A percentile compares a stretch with the other conserved stretches of the same genome.
These are phyloP conservation scores for Diadegma fenestrale DNA, from an alignment of 2,888 invertebrate species.

Conservation along the genomic window DNA sequence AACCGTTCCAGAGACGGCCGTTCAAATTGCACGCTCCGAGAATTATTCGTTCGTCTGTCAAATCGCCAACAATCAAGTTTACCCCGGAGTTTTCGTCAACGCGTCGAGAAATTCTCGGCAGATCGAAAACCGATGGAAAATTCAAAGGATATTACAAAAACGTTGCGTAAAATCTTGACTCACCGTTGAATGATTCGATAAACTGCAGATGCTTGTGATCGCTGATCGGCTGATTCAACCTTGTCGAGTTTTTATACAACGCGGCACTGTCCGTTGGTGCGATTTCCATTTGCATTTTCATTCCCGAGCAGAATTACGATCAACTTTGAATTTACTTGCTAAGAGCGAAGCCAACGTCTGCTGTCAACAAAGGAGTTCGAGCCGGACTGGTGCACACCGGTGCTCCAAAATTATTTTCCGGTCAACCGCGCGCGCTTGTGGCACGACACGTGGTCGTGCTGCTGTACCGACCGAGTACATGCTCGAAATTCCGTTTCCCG, in stretches of 20 bases:
- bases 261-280: conserved; percentile 77
- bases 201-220: conserved; percentile 82
- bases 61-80: conserved; percentile 11
- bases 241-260: conserved; percentile 80
- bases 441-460: not conserved
- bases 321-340: not conserved
- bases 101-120: not conserved
- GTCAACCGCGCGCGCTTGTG: not conserved
- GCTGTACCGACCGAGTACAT: not conserved
- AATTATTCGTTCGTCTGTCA: conserved; percentile 86
- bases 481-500: not conserved
- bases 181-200: conserved; percentile 81
- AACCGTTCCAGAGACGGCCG: conserved; percentile 88
- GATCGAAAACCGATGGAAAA: not conserved
- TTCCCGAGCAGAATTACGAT: not conserved
- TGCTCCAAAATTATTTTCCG: not conserved
- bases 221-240: conserved; percentile 75
- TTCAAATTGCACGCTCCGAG: conserved; percentile 87
- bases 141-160: not conserved
- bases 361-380: not conserved
- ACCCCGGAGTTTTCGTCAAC: not conserved
- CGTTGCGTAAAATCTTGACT: conserved; percentile 12
- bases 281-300: conserved; percentile 54
- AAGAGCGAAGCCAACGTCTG: not conserved
- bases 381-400: not conserved